Conservation (phyloP, 2,113 vertebrate genomes). For the Ardeotis arabs region DNA sequence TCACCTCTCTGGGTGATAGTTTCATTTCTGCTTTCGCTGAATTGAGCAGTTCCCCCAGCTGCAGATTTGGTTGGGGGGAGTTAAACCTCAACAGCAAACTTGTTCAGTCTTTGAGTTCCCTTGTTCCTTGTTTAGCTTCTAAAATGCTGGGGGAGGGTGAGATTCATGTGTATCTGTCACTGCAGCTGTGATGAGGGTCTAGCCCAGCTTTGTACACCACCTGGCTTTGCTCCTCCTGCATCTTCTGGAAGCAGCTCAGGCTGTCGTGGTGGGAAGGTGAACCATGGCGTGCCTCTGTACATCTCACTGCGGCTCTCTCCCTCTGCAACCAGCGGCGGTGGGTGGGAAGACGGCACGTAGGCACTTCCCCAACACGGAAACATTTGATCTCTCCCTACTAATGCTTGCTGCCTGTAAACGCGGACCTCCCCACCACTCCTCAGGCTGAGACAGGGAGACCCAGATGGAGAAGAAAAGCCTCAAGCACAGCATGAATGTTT, state of each 20-base stretch:
- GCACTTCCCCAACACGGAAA: not conserved
- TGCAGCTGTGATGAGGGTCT: not conserved
- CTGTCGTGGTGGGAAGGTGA: not conserved
- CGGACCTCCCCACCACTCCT: not conserved
- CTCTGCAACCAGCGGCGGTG: not conserved
- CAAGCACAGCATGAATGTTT: not conserved
- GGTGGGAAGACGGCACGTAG: accelerated
- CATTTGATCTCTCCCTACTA: accelerated
- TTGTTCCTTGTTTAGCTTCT: not conserved
- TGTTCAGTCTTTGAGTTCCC: not conserved
- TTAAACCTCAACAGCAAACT: not conserved
- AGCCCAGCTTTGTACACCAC: not conserved
- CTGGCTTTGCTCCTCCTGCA: not conserved
- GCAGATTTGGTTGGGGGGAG: not conserved
- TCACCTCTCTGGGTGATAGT: not conserved
- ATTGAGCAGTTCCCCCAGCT: not conserved
- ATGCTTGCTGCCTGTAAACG: not conserved
- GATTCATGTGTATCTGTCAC: not conserved
- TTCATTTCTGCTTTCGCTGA: not conserved
- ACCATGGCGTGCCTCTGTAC: not conserved
- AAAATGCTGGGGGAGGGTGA: not conserved
- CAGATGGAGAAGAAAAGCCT: not conserved
- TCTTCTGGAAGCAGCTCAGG: not conserved
- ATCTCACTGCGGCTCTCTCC: accelerated
- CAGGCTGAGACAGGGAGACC: accelerated